Evolutionary conservation across 2,888 invertebrate genomes (phyloP).

Genomic region (Erynnis tages): DNA sequence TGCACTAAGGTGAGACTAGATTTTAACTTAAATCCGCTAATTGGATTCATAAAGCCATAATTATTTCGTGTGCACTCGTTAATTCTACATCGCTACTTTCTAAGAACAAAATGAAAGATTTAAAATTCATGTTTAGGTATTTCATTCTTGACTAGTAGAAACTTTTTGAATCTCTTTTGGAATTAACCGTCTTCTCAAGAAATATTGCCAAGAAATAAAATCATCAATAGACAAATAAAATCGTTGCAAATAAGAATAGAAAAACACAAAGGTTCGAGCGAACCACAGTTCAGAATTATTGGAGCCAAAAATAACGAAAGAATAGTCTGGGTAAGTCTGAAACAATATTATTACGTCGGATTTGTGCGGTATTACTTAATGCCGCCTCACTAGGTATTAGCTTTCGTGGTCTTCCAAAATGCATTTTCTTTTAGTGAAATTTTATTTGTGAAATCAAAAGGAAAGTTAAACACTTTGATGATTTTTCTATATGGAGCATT

Average conservation of each 20-base stretch:
- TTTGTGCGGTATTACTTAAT: slow-evolving; percentile 10
- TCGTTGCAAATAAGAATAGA: slow-evolving; percentile 13
- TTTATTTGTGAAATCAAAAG: background rate
- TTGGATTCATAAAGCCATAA: background rate
- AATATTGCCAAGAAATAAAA: slow-evolving; percentile 11
- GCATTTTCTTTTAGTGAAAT: slow-evolving; percentile 4
- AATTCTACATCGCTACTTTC: too few species aligned
- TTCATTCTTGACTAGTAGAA: too few species aligned
- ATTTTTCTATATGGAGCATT: too few species aligned
- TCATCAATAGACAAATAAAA: slow-evolving; percentile 10
- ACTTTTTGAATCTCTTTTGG: too few species aligned
- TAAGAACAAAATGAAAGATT: too few species aligned
- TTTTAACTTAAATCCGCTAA: background rate
- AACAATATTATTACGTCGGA: slow-evolving; percentile 15
- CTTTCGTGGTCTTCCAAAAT: background rate
- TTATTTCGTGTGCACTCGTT: background rate
- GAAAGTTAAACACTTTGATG: too few species aligned
- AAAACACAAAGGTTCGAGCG: slow-evolving; percentile 4
- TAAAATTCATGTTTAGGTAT: too few species aligned
- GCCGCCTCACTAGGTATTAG: slow-evolving; percentile 4
- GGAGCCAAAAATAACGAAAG: slow-evolving; percentile 21
- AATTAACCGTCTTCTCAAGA: too few species aligned
- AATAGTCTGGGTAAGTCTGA: slow-evolving; percentile 3
- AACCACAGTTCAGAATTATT: slow-evolving; percentile 1
- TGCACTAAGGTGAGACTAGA: background rate